phyloP scores from a whole-genome alignment of 1,140 invertebrate species.

The Pachypsylla venusta region DNA sequence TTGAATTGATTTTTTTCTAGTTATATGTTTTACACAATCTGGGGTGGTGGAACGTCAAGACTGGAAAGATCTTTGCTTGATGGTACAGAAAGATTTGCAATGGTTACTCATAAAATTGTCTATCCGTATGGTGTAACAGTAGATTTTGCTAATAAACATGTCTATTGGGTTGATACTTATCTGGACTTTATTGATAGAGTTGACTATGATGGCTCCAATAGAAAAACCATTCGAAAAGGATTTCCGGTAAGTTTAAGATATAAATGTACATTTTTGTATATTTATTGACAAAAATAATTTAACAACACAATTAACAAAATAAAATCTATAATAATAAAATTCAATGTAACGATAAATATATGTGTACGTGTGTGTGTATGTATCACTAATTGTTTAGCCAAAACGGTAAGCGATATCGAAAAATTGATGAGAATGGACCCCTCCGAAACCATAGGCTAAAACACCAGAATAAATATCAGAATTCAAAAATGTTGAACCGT shows the following conservation, averaged over 20 bases:
- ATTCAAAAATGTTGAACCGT: too few species aligned
- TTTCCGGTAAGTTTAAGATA: conserved; percentile 34
- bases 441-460: too few species aligned
- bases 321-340: too few species aligned
- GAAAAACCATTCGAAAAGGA: conserved; percentile 45
- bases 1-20: too few species aligned
- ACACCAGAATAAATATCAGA: too few species aligned
- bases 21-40: conserved; percentile 63
- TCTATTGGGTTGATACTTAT: conserved; percentile 69
- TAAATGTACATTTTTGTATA: conserved; percentile 15
- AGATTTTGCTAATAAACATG: conserved; percentile 50
- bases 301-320: too few species aligned
- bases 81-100: conserved; percentile 36
- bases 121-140: conserved; percentile 54
- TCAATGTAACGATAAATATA: too few species aligned
- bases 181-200: conserved; percentile 54
- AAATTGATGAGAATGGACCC: too few species aligned
- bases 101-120: conserved; percentile 48
- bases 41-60: conserved; percentile 43
- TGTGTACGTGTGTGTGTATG: too few species aligned
- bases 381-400: too few species aligned
- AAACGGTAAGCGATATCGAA: too few species aligned
- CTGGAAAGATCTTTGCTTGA: conserved; percentile 45
- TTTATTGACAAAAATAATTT: conserved; percentile 8
- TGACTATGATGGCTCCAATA: conserved; percentile 48